Conservation (phyloP, 2,797 vertebrate genomes). For the Glossophaga mutica region DNA sequence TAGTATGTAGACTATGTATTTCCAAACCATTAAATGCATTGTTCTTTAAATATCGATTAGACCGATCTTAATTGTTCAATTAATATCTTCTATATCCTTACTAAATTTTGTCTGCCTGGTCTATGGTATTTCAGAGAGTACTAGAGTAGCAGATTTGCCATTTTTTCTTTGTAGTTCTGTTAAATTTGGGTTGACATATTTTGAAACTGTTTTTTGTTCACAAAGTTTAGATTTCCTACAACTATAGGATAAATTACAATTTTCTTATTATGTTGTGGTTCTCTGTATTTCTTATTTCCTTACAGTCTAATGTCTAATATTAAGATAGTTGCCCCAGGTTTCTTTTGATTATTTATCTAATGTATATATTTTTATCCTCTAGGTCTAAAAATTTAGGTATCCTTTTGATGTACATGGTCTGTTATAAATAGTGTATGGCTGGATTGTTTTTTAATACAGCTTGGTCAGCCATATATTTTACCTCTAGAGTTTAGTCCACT, state of each 20-base stretch:
- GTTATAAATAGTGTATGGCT: not conserved
- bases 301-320: not conserved
- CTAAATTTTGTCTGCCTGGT: not conserved
- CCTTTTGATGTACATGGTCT: not conserved
- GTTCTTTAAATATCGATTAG: not conserved
- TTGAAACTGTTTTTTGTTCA: conserved; percentile 25
- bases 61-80: not conserved
- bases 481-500: not conserved
- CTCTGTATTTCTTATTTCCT: not conserved
- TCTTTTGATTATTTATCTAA: not conserved
- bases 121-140: not conserved
- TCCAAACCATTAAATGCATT: not conserved
- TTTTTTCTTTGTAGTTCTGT: conserved; percentile 20
- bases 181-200: conserved; percentile 22
- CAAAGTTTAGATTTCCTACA: not conserved
- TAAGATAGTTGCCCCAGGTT: not conserved
- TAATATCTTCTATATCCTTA: not conserved
- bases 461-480: not conserved
- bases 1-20: not conserved
- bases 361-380: not conserved
- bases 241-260: not conserved
- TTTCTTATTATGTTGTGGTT: not conserved
- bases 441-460: not conserved
- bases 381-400: conserved; percentile 14
- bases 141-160: not conserved